Evolutionary conservation across 2,797 vertebrate species (phyloP).

Genomic region (Nothura maculosa): DNA sequence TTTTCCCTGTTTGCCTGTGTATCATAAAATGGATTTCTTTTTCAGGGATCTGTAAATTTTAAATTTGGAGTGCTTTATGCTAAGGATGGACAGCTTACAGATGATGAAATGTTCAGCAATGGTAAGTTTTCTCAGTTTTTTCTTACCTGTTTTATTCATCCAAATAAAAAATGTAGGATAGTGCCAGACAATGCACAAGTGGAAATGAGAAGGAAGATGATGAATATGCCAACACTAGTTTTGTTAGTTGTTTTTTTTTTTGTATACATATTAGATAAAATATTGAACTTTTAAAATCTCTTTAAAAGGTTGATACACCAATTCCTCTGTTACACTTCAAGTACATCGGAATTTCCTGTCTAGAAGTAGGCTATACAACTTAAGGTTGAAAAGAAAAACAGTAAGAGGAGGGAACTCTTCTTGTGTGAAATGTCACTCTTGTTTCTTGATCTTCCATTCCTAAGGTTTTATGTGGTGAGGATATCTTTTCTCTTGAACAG

Average conservation of each 20-base stretch:
- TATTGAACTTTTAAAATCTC: background rate
- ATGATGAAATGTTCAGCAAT: constrained; percentile 99
- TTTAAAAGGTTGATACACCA: background rate
- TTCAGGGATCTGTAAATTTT: constrained; percentile 97
- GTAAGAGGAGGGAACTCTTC: background rate
- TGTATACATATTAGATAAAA: background rate
- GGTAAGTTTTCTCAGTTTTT: constrained; percentile 82
- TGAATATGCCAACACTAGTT: background rate
- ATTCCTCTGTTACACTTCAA: background rate
- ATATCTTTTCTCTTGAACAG: background rate
- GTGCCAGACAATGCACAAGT: background rate
- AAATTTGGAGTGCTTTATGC: constrained; percentile 98
- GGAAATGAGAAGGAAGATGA: background rate
- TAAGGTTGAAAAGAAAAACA: background rate
- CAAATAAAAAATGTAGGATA: background rate
- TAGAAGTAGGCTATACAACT: fast-evolving
- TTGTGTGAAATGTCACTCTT: background rate
- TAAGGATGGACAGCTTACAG: constrained; percentile 98
- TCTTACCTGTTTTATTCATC: background rate
- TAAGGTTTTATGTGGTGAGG: background rate
- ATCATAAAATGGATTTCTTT: background rate
- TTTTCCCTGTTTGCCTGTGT: background rate
- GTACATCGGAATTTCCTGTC: background rate
- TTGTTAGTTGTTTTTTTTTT: background rate
- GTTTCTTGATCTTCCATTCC: background rate